Evolutionary conservation across 2,888 invertebrate genomes (phyloP).

Genomic region (Ommatoiulus sabulosus): DNA sequence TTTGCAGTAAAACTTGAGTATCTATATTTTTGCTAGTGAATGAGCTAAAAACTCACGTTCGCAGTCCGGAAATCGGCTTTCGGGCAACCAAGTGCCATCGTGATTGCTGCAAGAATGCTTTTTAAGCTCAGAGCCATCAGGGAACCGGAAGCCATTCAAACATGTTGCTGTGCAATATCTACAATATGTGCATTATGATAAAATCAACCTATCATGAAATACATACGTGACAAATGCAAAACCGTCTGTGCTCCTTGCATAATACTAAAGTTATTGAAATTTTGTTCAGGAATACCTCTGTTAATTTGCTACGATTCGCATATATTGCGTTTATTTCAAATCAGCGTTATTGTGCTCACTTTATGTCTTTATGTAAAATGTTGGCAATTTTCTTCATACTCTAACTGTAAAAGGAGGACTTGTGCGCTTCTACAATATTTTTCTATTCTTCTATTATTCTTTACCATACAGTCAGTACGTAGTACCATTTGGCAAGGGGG

Average conservation of each 20-base stretch:
- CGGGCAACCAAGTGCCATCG: constrained; percentile 61
- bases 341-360: too few relatives aligned
- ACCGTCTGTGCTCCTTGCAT: background rate
- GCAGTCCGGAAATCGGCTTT: constrained; percentile 72
- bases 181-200: background rate
- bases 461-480: too few relatives aligned
- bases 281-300: too few relatives aligned
- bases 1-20: too few relatives aligned
- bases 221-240: background rate
- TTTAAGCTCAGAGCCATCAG: constrained; percentile 59
- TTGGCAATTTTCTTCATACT: too few relatives aligned
- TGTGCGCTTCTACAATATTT: too few relatives aligned
- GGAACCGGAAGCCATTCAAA: constrained; percentile 61
- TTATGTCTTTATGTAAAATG: too few relatives aligned
- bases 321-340: too few relatives aligned
- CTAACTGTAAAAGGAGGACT: too few relatives aligned
- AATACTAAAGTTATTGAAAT: background rate
- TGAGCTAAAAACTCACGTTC: constrained; percentile 71
- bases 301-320: background rate
- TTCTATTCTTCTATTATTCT: too few relatives aligned
- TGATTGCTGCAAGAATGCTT: constrained; percentile 60
- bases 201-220: background rate
- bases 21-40: background rate
- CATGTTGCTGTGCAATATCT: constrained; percentile 62
- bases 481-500: too few relatives aligned